Evolutionary conservation across 1,140 invertebrate genomes (phyloP), one percentile per base, ranked within the genome.

Genomic region (Reticulitermes speratus): DNA sequence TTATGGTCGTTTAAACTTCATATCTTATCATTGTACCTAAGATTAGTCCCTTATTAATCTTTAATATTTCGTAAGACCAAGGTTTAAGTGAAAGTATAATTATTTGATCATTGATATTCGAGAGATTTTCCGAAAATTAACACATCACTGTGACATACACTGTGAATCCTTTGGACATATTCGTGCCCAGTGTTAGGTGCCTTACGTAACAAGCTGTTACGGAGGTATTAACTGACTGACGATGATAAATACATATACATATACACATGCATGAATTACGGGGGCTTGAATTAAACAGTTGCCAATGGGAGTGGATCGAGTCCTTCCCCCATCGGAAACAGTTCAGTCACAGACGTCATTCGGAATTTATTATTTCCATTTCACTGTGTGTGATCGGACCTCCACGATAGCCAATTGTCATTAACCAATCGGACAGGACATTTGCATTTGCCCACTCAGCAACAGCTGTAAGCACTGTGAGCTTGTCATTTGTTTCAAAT

Each of bases 401-500:
- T 30, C 21, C 52, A 65, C 30, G 48, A 52, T 55, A 38, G 44
- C 84, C 84, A 84, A 84, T 84, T 59, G 84, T 84, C 84, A 84
- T 84, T 65, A 84, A 65, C 84, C 84, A 38, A 45, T 38, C 84
- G 84, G 84, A 84, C 84, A 84, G 84, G 84, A 84, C 84, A 84
- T 84, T 84, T 84, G 84, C 84, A 84, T 84, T 84, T 84, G 84
- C 84, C 45, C 84, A 65, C 84, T 84, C 84, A 84, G 84, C 84
- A 84, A 84, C 84, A 84, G 84, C 44, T 84, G 84, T 45, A 65
- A 52, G 30, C n/a, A 48, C 84, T 65, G 48, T 30, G 30, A 38
- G 48, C 83, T 84, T 85, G 86, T 87, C 86, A 87, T 87, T 87
- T 85, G 86, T 87, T 85, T 87, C 83, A 87, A 87, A 87, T 87